These are phyloP conservation scores for Bellardia pandia DNA, from an alignment of 2,888 invertebrate species.

Conservation along the genomic window DNA sequence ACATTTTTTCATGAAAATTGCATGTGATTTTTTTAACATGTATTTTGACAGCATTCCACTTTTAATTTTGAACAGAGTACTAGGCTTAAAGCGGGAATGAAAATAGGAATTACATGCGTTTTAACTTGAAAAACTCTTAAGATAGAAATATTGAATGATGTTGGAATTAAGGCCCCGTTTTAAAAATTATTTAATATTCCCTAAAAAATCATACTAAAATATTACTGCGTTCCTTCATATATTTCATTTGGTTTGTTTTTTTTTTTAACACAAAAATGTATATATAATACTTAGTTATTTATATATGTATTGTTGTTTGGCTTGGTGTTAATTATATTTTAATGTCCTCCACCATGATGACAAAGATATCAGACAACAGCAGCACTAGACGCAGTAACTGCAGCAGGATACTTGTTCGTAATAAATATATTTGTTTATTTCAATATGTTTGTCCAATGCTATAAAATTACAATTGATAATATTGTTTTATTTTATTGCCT, in stretches of 20 bases:
- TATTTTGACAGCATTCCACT: too few species aligned
- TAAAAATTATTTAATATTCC: too few species aligned
- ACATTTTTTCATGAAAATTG: too few species aligned
- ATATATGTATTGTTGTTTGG: background rate
- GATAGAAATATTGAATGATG: too few species aligned
- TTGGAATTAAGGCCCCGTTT: too few species aligned
- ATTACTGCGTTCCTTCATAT: too few species aligned
- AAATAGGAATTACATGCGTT: too few species aligned
- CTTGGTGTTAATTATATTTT: constrained; percentile 47
- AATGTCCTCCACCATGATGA: constrained; percentile 30
- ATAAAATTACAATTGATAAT: constrained; percentile 44
- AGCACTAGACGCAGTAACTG: background rate
- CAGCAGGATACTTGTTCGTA: background rate
- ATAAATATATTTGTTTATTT: constrained; percentile 19
- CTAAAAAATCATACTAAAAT: too few species aligned
- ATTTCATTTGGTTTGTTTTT: background rate
- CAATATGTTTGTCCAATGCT: constrained; percentile 51
- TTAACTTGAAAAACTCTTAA: too few species aligned
- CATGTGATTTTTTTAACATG: too few species aligned
- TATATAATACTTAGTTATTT: background rate
- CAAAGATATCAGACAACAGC: constrained; percentile 20
- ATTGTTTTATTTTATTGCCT: constrained; percentile 24
- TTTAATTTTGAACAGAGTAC: too few species aligned
- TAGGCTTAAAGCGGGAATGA: too few species aligned
- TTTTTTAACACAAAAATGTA: background rate